Base-by-base conservation (phyloP, 2,113 vertebrate species). In the Myiopsitta monachus region DNA sequence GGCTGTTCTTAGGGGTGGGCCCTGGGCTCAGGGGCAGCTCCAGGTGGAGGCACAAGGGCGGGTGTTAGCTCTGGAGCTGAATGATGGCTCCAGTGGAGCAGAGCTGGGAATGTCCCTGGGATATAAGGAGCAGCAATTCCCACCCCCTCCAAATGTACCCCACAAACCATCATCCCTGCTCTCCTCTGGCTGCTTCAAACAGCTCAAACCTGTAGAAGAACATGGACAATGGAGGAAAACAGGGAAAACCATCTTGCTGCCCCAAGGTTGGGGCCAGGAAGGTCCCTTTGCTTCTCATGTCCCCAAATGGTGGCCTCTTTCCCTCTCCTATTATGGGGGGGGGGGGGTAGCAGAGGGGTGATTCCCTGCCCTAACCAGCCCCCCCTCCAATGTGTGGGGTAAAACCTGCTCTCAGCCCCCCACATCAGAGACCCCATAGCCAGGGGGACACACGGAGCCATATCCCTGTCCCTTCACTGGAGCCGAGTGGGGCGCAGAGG, bases 201-300 rank as follows among this genome's bases (percentile, higher is more conserved):
- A 13, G 6, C 13, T 39, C 43, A 70, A 38, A 66, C 27, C 27
- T 36, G 14, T 14, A 7, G 73, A 49, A 24, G 14, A 39, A n/a
- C 22, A 4, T 22, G 64, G 55, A n/a, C 82, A 93, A 83, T 5
- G 24, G 13, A 36, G 57, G 57, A 3, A 17, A n/a, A 74, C 31
- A 41, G 17, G 0, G 1, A 14, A 76, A 38, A 4, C 14, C 1
- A 1, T 38, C 51, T 62, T 33, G 18, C 9, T 2, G 1, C 14
- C 22, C 30, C 1, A 0, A 1, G 19, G 9, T 22, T 51, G 0
- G 0, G 38, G 30, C 3, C 26, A 7, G 36, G 77, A 76, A 13
- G 11, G 46, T 76, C 36, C 33, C 46, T 76, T 8, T 72, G 81
- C 51, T 46, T 14, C 44, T 49, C 57, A 0, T 18, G 27, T 14